phyloP scores from a whole-genome alignment of 2,797 vertebrate species.

The Dipus sagitta region DNA sequence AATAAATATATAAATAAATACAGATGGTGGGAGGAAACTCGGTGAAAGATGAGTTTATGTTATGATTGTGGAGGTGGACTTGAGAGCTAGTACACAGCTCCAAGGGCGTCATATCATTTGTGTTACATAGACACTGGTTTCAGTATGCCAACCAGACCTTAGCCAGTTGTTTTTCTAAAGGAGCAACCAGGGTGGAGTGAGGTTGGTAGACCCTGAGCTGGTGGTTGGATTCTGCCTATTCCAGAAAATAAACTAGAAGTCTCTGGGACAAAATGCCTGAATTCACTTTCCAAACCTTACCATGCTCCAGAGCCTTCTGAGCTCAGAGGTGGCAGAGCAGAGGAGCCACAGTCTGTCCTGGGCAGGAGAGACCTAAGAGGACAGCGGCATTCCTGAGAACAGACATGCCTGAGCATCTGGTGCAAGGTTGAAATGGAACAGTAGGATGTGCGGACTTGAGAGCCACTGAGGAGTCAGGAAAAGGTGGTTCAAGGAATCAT shows the following conservation, averaged over 20 bases:
- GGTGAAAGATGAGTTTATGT: neutral
- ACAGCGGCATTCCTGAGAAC: neutral
- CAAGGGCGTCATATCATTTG: neutral
- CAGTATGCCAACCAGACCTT: neutral
- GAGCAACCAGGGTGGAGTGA: neutral
- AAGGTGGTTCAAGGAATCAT: neutral
- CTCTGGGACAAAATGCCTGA: neutral
- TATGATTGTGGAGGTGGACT: neutral
- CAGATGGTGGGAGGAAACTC: neutral
- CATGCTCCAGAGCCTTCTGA: neutral
- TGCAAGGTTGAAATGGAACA: neutral
- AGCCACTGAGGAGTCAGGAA: neutral
- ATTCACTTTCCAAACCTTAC: neutral
- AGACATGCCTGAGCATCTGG: neutral
- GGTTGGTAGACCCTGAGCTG: neutral
- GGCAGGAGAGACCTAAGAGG: neutral
- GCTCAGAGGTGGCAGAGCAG: neutral
- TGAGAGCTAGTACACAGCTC: neutral
- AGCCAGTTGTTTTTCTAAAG: neutral
- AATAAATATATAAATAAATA: neutral
- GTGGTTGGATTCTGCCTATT: neutral
- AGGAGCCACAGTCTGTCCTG: neutral
- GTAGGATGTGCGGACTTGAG: rapidly evolving
- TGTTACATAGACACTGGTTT: neutral
- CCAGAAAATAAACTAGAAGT: neutral